phyloP scores from a whole-genome alignment of 2,888 invertebrate species.

The Penaeus monodon region DNA sequence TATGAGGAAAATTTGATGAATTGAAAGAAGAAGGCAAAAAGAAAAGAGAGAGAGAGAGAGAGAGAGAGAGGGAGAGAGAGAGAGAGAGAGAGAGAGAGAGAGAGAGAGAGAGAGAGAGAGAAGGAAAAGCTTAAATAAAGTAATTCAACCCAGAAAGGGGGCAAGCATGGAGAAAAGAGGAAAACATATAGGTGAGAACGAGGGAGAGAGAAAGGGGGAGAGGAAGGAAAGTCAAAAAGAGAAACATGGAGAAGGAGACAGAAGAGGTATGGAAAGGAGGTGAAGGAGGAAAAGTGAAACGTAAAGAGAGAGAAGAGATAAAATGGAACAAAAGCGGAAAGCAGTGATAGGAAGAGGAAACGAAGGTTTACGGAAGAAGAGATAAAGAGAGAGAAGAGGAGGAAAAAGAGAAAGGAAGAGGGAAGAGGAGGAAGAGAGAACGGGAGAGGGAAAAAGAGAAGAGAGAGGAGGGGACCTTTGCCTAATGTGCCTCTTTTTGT shows the following conservation, averaged over 20 bases:
- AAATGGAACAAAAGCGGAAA: background rate
- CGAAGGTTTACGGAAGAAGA: background rate
- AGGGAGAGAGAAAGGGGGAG: background rate
- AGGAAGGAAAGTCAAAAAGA: background rate
- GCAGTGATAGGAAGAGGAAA: background rate
- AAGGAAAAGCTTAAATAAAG: background rate
- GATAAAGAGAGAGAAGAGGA: background rate
- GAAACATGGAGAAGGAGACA: background rate
- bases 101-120: background rate
- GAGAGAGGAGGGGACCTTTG: background rate
- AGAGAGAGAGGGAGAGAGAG: background rate
- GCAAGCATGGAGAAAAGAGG: too few relatives aligned
- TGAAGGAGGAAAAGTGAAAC: background rate
- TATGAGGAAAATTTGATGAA: background rate
- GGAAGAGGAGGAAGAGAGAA: too few relatives aligned
- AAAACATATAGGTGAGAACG: background rate
- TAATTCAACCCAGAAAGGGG: background rate
- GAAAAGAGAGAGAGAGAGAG: background rate
- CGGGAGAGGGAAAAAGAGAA: background rate
- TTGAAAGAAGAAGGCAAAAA: background rate
- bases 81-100: background rate
- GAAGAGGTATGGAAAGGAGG: background rate
- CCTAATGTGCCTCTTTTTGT: too few relatives aligned
- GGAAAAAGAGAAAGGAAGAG: too few relatives aligned
- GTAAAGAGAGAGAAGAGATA: background rate